Evolutionary conservation across 2,797 vertebrate species (phyloP).

Genomic region (Neopelma chrysocephalum): DNA sequence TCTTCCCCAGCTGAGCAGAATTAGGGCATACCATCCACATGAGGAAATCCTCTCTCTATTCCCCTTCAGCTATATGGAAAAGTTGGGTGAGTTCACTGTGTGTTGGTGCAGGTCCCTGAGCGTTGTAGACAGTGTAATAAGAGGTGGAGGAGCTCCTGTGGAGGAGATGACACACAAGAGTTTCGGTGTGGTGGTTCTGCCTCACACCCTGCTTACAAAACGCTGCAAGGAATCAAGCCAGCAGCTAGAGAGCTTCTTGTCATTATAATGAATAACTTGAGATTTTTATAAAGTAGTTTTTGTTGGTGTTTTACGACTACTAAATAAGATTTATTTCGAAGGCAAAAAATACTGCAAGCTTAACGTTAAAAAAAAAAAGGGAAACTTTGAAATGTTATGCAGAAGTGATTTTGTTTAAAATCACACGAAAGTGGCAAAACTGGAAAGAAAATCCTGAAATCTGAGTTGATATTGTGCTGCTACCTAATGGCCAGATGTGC

Average conservation of each 20-base stretch:
- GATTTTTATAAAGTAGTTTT: not conserved
- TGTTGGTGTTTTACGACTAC: not conserved
- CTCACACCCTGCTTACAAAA: slow-evolving; percentile 12
- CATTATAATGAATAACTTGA: not conserved
- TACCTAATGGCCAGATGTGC: not conserved
- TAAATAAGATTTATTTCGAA: not conserved
- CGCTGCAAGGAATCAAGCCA: not conserved
- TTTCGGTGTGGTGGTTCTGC: not conserved
- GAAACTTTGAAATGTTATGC: rapidly evolving
- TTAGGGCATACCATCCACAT: not conserved
- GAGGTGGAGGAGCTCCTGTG: not conserved
- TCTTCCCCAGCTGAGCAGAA: not conserved
- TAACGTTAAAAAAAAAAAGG: not conserved
- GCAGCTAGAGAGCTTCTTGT: not conserved
- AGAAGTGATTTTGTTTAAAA: not conserved
- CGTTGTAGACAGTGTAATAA: not conserved
- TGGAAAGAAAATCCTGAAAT: not conserved
- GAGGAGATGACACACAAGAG: not conserved
- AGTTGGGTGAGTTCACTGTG: not conserved
- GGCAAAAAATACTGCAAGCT: not conserved
- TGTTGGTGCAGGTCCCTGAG: not conserved
- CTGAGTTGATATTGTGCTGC: not conserved
- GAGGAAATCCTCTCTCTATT: not conserved
- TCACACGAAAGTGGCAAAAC: not conserved
- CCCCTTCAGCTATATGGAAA: not conserved